Base-by-base conservation (phyloP, 2,888 invertebrate genomes). In the Aspidiotus rigidus region DNA sequence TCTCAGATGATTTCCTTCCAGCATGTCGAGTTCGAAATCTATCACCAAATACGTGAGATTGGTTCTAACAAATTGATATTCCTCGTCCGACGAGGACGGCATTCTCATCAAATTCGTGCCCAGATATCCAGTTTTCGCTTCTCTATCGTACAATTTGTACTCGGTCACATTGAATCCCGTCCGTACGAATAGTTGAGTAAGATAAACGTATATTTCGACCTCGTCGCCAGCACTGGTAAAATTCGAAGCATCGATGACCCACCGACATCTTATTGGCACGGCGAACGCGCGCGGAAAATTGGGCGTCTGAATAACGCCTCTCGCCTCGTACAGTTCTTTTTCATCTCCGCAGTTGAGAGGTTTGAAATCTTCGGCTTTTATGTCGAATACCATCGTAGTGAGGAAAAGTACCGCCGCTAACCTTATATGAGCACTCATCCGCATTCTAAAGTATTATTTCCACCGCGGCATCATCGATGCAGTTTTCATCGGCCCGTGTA, bases 171-270 rank as follows among this genome's bases (percentile, higher is more conserved):
- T 85, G 9, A 90, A 79, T 0, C 90, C 90, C 75, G 87, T 86
- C 74, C 87, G 85, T 57, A 90, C 88, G 80, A 89, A 94, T 74
- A 91, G 84, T 77, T 94, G 93, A 2, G 92, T 93, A 74, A 94
- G 84, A 77, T 93, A 93, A 73, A 94, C 83, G 73, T 90, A 85
- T 76, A 93, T 91, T 64, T 88, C 86, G 10, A 86, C 84, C 74
- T 87, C 87, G 8, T 76, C 74, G 6, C 77, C 74, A 53, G 75
- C 73, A 54, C 77, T 74, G 70, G 81, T 81, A 17, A 56, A 56
- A 42, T 56, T 57, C 72, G 88, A 86, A n/a, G 88, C 86, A 76
- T 91, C 89, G 76, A 94, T 89, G 71, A 93, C 83, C 93, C 93
- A 94, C 74, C 86, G 84, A 78, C 93, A 93, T 74, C 84, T 84